Conservation (phyloP, 2,797 vertebrate genomes). For the Hipposideros larvatus region DNA sequence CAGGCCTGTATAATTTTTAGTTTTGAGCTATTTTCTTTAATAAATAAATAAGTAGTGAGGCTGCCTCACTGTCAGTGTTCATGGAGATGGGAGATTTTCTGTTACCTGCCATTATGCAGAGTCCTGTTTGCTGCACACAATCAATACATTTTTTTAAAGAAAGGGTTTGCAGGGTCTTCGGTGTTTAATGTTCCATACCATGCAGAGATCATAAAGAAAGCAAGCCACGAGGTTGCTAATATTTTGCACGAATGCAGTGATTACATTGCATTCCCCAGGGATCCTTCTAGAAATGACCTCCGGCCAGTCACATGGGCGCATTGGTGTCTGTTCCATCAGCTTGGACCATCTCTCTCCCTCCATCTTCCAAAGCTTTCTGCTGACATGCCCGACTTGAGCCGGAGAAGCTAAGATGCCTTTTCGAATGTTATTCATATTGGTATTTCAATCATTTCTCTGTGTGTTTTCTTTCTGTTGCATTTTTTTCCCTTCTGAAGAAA, state of each 20-base stretch:
- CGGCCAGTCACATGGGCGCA: conserved; percentile 68
- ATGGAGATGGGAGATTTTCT: conserved; percentile 43
- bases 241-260: conserved; percentile 67
- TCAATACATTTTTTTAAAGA: conserved; percentile 65
- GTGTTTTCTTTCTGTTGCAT: conserved; percentile 50
- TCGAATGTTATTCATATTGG: conserved; percentile 62
- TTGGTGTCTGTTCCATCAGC: conserved; percentile 77
- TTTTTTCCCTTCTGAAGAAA: conserved; percentile 75
- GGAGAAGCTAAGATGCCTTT: conserved; percentile 40
- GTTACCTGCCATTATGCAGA: conserved; percentile 35
- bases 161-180: conserved; percentile 63
- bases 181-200: conserved; percentile 70
- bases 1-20: accelerated
- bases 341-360: conserved; percentile 58
- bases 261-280: conserved; percentile 60
- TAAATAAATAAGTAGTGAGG: too few species aligned
- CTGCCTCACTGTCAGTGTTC: neutral
- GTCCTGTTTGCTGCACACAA: conserved; percentile 1
- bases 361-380: conserved; percentile 67
- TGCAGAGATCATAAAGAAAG: conserved; percentile 69
- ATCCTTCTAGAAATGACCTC: conserved; percentile 68
- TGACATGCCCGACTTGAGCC: conserved; percentile 67
- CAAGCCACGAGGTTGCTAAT: conserved; percentile 57
- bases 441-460: conserved; percentile 71
- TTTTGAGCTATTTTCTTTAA: neutral